A percentile compares a stretch with the other conserved stretches of the same genome.
These are phyloP conservation scores for Tanytarsus gracilentus DNA, from an alignment of 2,888 invertebrate genomes.

Conservation along the genomic window DNA sequence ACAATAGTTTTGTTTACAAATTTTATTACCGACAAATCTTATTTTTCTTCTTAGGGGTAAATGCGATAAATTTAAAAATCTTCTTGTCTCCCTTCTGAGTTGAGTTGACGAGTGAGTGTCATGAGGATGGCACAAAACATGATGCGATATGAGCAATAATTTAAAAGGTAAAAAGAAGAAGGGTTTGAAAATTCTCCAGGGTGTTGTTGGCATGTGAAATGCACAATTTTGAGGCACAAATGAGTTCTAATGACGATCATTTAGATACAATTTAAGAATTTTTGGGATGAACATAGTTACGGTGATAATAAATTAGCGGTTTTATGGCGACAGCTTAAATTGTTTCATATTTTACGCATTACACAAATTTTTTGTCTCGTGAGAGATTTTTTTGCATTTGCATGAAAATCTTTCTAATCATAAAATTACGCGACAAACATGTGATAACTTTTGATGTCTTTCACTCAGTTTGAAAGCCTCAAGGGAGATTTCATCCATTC, in stretches of 20 bases:
- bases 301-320: constrained; percentile 24
- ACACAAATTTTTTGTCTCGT: not conserved
- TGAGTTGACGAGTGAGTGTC: constrained; percentile 2
- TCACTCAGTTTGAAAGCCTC: not conserved
- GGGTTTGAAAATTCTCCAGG: constrained; percentile 2
- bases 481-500: not conserved
- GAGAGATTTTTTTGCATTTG: not conserved
- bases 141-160: too few relatives aligned
- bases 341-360: constrained; percentile 19
- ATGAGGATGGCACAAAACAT: too few relatives aligned
- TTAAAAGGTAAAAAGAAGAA: too few relatives aligned
- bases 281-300: constrained; percentile 15
- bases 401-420: not conserved
- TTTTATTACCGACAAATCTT: constrained; percentile 23
- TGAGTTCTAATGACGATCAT: constrained; percentile 22
- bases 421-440: too few relatives aligned
- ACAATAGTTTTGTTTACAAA: constrained; percentile 24
- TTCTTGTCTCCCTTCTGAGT: constrained; percentile 16
- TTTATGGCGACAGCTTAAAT: constrained; percentile 17
- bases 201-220: not conserved
- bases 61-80: not conserved
- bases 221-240: not conserved
- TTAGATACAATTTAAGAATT: constrained; percentile 5
- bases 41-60: too few relatives aligned
- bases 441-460: not conserved